Evolutionary conservation across 2,888 invertebrate species (phyloP).

Genomic region (Cenopis cana): DNA sequence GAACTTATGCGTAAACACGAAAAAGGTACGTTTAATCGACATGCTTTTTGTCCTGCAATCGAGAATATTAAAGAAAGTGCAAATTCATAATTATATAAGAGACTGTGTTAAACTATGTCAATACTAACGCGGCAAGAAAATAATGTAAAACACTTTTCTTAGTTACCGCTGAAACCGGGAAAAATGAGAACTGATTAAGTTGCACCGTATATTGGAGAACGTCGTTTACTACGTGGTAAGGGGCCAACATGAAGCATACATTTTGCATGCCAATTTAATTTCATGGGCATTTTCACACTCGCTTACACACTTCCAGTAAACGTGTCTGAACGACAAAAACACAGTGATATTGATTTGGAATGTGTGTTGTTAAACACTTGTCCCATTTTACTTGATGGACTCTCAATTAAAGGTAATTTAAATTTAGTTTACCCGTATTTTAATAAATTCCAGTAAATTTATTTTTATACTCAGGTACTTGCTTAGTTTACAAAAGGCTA

Average conservation of each 20-base stretch:
- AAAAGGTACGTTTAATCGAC: background rate
- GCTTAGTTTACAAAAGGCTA: background rate
- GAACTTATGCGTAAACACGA: background rate
- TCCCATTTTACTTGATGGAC: background rate
- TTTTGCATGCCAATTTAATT: background rate
- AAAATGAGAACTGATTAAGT: conserved; percentile 30
- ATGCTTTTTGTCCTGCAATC: background rate
- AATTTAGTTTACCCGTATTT: conserved; percentile 4
- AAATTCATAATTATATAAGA: background rate
- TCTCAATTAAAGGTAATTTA: conserved; percentile 15
- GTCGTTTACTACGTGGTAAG: conserved; percentile 12
- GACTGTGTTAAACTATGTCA: conserved; percentile 3
- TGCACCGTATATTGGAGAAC: conserved; percentile 22
- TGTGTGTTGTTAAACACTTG: background rate
- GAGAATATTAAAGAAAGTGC: background rate
- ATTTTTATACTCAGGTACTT: background rate
- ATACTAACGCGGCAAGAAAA: background rate
- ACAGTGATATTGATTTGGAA: background rate
- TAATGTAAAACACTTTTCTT: conserved; percentile 16
- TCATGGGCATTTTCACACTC: background rate
- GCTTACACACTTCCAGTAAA: background rate
- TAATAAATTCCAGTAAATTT: background rate
- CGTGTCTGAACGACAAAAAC: background rate
- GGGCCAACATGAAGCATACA: background rate
- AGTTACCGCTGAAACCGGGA: conserved; percentile 4